Percentiles rank a stretch among this genome's conserved stretches.
These are phyloP conservation scores for Ctenomys sociabilis DNA, from an alignment of 2,113 vertebrate genomes.

Conservation along the genomic window DNA sequence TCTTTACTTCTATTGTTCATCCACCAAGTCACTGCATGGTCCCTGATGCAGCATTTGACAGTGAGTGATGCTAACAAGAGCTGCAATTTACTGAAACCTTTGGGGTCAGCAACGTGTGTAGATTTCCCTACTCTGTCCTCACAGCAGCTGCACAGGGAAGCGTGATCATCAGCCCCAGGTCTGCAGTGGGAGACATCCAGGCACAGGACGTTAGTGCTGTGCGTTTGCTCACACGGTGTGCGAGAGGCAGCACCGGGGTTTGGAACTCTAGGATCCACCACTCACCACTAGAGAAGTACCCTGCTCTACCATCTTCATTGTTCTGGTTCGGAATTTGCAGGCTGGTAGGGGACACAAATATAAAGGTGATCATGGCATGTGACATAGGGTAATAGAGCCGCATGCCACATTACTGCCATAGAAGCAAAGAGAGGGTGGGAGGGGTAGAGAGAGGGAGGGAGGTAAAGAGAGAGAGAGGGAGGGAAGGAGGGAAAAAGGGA, in stretches of 20 bases:
- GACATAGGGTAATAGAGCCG: neutral
- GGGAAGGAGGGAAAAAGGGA: too few relatives aligned
- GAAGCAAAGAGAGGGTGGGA: neutral
- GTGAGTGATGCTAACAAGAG: neutral
- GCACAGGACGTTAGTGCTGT: too few relatives aligned
- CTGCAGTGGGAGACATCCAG: neutral
- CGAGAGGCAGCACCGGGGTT: neutral
- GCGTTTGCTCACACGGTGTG: neutral
- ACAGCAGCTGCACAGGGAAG: fast-evolving
- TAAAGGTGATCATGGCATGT: neutral
- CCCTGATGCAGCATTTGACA: neutral
- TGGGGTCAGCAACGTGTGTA: fast-evolving
- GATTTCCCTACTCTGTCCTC: neutral
- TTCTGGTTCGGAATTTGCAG: neutral
- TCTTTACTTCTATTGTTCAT: neutral
- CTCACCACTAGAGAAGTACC: too few relatives aligned
- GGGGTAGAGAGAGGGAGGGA: too few relatives aligned
- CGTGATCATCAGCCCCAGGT: neutral
- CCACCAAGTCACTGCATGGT: fast-evolving
- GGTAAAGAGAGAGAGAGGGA: fast-evolving
- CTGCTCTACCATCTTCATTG: neutral
- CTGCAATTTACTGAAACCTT: neutral
- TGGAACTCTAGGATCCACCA: neutral
- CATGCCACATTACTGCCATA: neutral
- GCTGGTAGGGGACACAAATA: neutral